phyloP scores from a whole-genome alignment of 2,797 vertebrate genomes.

The Epinephelus malabaricus region DNA sequence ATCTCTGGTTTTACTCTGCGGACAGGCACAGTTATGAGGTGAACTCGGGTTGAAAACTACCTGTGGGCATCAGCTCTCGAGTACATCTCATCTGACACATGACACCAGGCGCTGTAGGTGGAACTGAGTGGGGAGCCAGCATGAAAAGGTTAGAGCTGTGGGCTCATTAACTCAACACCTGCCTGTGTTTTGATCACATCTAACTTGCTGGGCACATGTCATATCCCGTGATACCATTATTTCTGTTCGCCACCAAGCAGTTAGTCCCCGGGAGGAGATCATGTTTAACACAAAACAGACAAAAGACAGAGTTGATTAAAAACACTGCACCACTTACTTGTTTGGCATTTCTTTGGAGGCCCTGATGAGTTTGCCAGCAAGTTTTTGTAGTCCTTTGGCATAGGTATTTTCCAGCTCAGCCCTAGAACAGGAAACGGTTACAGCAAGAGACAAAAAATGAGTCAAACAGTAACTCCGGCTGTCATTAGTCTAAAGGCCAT shows the following conservation, averaged over 20 bases:
- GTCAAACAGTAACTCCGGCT: constrained; percentile 67
- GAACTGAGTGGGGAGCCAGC: constrained; percentile 81
- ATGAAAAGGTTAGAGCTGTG: constrained; percentile 72
- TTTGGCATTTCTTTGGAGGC: constrained; percentile 86
- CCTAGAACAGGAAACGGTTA: constrained; percentile 72
- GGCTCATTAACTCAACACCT: constrained; percentile 57
- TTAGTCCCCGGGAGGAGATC: constrained; percentile 24
- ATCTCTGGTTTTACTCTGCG: constrained; percentile 15
- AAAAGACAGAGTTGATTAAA: constrained; percentile 28
- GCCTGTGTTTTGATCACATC: constrained; percentile 64
- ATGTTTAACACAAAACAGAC: constrained; percentile 40
- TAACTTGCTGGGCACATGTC: constrained; percentile 24
- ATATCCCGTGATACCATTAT: constrained; percentile 48
- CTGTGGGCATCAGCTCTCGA: constrained; percentile 90
- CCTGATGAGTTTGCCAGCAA: constrained; percentile 88
- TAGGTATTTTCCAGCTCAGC: constrained; percentile 90
- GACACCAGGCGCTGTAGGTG: constrained; percentile 88
- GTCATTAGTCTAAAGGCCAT: constrained; percentile 15
- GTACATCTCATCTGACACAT: constrained; percentile 91
- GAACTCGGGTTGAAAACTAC: constrained; percentile 70
- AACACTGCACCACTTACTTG: constrained; percentile 85
- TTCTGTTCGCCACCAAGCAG: constrained; percentile 23
- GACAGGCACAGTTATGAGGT: constrained; percentile 11
- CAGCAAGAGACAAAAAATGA: constrained; percentile 13
- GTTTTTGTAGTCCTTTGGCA: constrained; percentile 91